Conservation (phyloP, 1,140 invertebrate species). For the Euura lappo region DNA sequence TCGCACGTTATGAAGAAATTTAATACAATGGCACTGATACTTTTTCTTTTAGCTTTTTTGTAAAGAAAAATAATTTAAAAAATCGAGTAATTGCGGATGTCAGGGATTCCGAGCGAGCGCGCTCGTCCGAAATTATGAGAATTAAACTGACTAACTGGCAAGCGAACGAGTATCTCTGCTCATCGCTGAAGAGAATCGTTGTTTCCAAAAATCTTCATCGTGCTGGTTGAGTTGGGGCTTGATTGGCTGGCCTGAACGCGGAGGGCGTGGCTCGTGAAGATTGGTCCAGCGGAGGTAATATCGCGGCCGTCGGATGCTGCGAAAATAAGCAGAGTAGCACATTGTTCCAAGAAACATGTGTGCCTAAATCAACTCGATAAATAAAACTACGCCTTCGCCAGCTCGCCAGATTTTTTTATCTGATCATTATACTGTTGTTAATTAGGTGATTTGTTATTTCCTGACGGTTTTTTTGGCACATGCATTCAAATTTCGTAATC, state of each 20-base stretch:
- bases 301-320: conserved; percentile 30
- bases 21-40: no score
- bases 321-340: conserved; percentile 40
- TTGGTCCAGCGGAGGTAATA: conserved; percentile 33
- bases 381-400: no score
- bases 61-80: no score
- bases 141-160: neutral
- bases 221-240: conserved; percentile 3
- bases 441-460: no score
- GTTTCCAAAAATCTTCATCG: conserved; percentile 5
- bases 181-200: neutral
- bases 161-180: neutral
- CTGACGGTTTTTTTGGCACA: no score
- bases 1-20: no score
- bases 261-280: conserved; percentile 44
- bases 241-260: conserved; percentile 38
- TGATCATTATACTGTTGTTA: no score
- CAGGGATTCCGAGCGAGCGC: no score
- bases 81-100: no score
- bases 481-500: no score
- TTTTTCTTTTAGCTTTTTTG: no score
- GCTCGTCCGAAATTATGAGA: neutral
- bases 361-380: neutral
- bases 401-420: no score
- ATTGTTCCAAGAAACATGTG: conserved; percentile 34